Conservation (phyloP, 2,113 vertebrate genomes). For the Gallinago media region DNA sequence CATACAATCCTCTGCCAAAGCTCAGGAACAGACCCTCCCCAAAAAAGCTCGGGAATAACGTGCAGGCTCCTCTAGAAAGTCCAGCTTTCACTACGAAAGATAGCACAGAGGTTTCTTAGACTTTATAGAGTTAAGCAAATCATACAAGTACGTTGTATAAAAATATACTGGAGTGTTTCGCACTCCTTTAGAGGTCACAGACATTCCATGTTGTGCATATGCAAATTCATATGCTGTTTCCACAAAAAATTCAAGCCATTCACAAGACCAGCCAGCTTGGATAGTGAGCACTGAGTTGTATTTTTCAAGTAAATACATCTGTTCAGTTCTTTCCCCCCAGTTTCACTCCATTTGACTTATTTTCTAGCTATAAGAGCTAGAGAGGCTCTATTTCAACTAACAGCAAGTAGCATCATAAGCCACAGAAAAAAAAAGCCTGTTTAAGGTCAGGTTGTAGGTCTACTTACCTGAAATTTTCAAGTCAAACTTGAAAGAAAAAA, state of each 20-base stretch:
- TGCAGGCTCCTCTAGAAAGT: background rate
- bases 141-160: fast-evolving
- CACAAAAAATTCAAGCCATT: background rate
- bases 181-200: background rate
- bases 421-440: background rate
- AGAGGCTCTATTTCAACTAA: background rate
- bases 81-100: background rate
- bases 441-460: background rate
- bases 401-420: background rate
- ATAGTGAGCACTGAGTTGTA: background rate
- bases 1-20: background rate
- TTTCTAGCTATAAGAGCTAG: fast-evolving
- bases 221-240: background rate
- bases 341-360: background rate
- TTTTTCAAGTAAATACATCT: conserved; percentile 12
- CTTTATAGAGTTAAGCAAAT: background rate
- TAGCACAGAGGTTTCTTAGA: background rate
- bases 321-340: background rate
- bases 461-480: background rate
- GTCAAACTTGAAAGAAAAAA: background rate
- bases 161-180: background rate
- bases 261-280: background rate
- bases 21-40: background rate
- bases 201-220: background rate
- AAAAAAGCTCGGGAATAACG: background rate